phyloP scores from a whole-genome alignment of 2,888 invertebrate genomes.

The Lithodes maja region DNA sequence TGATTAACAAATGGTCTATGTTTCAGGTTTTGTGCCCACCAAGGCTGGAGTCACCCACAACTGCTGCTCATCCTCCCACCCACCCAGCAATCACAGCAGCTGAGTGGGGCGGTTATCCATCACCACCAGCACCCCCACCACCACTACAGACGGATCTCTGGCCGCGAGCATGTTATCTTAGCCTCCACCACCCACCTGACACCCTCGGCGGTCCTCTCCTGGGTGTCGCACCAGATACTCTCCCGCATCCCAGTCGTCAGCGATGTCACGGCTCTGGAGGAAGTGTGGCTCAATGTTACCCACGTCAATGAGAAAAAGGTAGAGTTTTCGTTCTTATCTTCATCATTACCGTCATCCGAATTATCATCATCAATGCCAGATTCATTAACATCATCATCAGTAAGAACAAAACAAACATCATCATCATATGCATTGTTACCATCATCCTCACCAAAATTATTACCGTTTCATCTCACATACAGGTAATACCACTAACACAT shows the following conservation, averaged over 20 bases:
- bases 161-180: slow-evolving; percentile 40
- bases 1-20: no score
- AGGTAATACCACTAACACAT: no score
- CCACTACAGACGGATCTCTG: slow-evolving; percentile 15
- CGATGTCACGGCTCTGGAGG: slow-evolving; percentile 73
- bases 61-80: slow-evolving; percentile 77
- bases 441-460: no score
- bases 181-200: slow-evolving; percentile 48
- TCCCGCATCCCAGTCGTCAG: slow-evolving; percentile 74
- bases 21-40: slow-evolving; percentile 76
- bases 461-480: no score
- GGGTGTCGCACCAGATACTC: slow-evolving; percentile 76
- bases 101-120: not conserved
- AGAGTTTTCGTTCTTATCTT: not conserved
- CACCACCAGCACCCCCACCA: not conserved
- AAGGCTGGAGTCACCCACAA: slow-evolving; percentile 76
- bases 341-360: no score
- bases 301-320: slow-evolving; percentile 72
- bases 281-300: slow-evolving; percentile 73
- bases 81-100: slow-evolving; percentile 71
- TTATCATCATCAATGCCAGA: no score
- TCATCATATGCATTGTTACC: no score
- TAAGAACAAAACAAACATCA: no score
- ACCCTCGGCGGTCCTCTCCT: slow-evolving; percentile 73
- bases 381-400: no score